Base-by-base conservation (phyloP, 2,888 invertebrate species). In the Zygaena filipendulae region DNA sequence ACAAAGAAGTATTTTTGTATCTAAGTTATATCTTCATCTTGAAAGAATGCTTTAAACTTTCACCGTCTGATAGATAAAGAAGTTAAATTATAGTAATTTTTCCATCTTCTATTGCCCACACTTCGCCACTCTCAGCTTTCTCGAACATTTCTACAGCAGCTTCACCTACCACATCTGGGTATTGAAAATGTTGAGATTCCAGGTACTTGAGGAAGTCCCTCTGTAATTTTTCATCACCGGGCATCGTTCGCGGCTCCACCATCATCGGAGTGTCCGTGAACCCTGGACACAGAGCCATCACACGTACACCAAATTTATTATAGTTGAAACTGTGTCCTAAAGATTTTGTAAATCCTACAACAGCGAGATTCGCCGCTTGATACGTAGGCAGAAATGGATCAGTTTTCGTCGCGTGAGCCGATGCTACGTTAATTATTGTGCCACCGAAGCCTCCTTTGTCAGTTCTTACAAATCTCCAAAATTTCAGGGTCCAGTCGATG, bases 281-380 rank as follows among this genome's bases (percentile, higher is more conserved):
- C n/a, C 21, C 21, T 8, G 21, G 21, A 21, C 21, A 21, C 4
- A 21, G 8, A 8, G 21, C 9, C 9, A 21, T n/a, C 4, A 21
- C 21, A 4, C 21, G 8, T 4, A 21, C 21, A n/a, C 21, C 21
- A 8, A 9, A 21, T 10, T 4, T 21, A 4, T 21, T 21, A 10
- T n/a, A 21, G 10, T 80, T 71, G 13, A 46, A 46, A 35, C 39
- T 37, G 43, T 61, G 40, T 40, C 77, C 46, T 57, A 71, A 32
- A 11, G 72, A 68, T 27, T 63, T 61, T 25, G 62, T 62, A 27
- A 81, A 50, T 6, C 75, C 81, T 9, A 68, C 47, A 2, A 82
- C 67, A 8, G 70, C 75, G 28, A 64, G 67, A 48, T 84, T 84
- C 1, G 83, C 80, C 1, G 81, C 81, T 21, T 21, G 21, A 21